Evolutionary conservation across 37 sponge, comb jelly and placozoan species (phyloP).

Genomic region (Geodia barretti): DNA sequence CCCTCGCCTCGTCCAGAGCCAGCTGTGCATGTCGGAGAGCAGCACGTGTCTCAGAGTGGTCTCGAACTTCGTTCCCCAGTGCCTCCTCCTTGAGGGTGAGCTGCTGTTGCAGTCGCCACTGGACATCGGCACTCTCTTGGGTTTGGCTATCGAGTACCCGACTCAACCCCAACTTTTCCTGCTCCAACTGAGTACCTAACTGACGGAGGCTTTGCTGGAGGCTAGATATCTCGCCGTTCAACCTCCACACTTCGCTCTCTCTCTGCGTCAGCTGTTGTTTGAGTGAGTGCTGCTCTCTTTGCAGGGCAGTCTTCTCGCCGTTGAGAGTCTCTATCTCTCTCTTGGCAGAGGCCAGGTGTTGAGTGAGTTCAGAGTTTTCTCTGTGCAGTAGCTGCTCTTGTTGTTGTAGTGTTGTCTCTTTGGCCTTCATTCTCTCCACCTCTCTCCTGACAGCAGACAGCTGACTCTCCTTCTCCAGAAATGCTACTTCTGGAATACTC

Average conservation of each 20-base stretch:
- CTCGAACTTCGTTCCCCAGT: background rate
- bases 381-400: background rate
- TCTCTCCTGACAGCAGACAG: background rate
- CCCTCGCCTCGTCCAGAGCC: background rate
- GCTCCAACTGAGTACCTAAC: too few species aligned
- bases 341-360: background rate
- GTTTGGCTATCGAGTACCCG: background rate
- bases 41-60: background rate
- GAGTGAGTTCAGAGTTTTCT: background rate
- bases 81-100: background rate
- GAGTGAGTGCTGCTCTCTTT: background rate
- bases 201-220: too few species aligned
- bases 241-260: background rate
- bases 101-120: background rate
- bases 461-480: background rate
- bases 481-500: too few species aligned
- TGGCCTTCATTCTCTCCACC: background rate
- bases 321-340: background rate
- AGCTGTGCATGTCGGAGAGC: background rate
- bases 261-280: background rate
- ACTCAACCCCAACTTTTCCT: too few species aligned
- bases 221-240: background rate
- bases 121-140: background rate
- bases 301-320: background rate
- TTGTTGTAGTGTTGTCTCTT: background rate